Conservation (phyloP, 1,140 invertebrate species). For the Steinernema khuongi region DNA sequence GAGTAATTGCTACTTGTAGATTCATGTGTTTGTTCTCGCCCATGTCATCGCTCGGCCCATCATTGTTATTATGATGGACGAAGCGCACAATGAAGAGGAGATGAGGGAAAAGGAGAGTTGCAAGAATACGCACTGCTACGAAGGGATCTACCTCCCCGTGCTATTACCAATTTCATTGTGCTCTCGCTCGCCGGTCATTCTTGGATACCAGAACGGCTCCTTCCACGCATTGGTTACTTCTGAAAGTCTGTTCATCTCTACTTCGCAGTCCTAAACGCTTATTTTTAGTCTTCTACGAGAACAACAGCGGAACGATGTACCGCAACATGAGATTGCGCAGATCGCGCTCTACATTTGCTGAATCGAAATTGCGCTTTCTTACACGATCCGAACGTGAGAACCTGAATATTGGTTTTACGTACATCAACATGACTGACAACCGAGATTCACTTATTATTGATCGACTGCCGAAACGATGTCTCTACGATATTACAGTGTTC, state of each 20-base stretch:
- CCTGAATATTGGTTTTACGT: background rate
- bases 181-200: background rate
- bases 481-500: slow-evolving; percentile 8
- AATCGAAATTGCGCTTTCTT: background rate
- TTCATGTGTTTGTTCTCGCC: background rate
- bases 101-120: slow-evolving; percentile 7
- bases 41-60: background rate
- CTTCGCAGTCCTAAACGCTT: background rate
- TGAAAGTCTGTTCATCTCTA: background rate
- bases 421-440: slow-evolving; percentile 8
- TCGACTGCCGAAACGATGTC: slow-evolving; percentile 5
- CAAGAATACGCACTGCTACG: slow-evolving; percentile 9
- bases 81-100: slow-evolving; percentile 8
- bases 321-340: background rate
- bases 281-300: background rate
- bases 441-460: slow-evolving; percentile 9
- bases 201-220: background rate
- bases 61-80: background rate
- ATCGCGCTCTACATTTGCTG: background rate
- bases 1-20: background rate
- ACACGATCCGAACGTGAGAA: background rate
- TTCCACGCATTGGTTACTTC: background rate
- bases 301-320: background rate
- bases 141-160: background rate
- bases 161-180: background rate